phyloP scores from a whole-genome alignment of 1,140 invertebrate species.

The Antheraea mylitta region DNA sequence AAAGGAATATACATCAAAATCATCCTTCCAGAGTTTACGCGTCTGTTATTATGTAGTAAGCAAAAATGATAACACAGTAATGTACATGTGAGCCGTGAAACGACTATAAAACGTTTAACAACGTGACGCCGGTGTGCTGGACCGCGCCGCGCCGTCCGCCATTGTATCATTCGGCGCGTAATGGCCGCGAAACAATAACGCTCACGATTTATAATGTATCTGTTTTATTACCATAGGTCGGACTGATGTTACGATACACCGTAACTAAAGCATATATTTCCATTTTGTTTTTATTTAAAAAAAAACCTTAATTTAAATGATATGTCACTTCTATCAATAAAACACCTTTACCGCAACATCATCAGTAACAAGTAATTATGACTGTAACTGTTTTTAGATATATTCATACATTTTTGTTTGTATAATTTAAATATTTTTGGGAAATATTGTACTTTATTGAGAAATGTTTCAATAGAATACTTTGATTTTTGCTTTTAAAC shows the following conservation, averaged over 20 bases:
- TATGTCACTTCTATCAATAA: neutral
- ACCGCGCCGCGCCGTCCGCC: conserved; percentile 15
- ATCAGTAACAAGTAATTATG: too few relatives aligned
- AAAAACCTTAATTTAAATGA: neutral
- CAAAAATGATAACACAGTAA: conserved; percentile 45
- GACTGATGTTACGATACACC: conserved; percentile 17
- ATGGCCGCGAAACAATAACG: conserved; percentile 55
- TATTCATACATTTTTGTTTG: too few relatives aligned
- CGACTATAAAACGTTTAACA: conserved; percentile 65
- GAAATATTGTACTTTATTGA: too few relatives aligned
- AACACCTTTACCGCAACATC: too few relatives aligned
- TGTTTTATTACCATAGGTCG: conserved; percentile 62
- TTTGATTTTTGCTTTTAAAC: too few relatives aligned
- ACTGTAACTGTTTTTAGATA: too few relatives aligned
- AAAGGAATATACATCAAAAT: conserved; percentile 5
- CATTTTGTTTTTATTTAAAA: neutral
- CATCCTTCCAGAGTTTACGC: conserved; percentile 13
- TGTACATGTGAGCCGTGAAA: conserved; percentile 52
- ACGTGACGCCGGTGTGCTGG: conserved; percentile 45
- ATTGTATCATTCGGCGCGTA: conserved; percentile 40
- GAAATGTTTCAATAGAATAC: too few relatives aligned
- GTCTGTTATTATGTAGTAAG: conserved; percentile 17
- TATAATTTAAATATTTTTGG: too few relatives aligned
- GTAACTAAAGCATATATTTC: neutral
- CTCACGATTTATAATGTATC: conserved; percentile 66